Conservation (phyloP, 2,888 invertebrate genomes). For the Cosmorhoe ocellata region DNA sequence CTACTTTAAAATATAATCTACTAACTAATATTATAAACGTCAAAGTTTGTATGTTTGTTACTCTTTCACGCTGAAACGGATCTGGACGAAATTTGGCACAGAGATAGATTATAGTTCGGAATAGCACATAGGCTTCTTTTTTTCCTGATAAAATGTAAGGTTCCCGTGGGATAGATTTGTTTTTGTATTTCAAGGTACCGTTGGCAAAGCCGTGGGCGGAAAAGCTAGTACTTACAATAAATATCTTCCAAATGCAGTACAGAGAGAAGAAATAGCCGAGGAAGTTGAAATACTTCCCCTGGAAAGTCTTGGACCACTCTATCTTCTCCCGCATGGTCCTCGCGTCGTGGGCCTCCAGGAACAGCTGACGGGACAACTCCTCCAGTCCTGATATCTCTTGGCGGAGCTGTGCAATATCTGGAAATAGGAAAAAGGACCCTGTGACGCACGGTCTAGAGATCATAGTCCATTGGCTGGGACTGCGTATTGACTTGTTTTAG, state of each 20-base stretch:
- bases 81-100: no score
- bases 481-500: constrained; percentile 97
- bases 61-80: no score
- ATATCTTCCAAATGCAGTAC: constrained; percentile 99
- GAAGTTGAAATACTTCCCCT: constrained; percentile 99
- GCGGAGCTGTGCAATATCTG: constrained; percentile 90
- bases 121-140: no score
- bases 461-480: constrained; percentile 97
- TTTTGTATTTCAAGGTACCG: no score
- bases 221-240: constrained; percentile 90
- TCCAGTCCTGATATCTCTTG: constrained; percentile 94
- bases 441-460: constrained; percentile 98
- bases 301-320: constrained; percentile 97
- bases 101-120: no score
- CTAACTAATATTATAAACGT: no score
- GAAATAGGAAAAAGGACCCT: constrained; percentile 88
- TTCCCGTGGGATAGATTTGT: no score
- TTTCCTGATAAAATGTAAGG: no score
- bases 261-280: constrained; percentile 99
- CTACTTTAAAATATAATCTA: no score
- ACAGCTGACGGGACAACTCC: constrained; percentile 95
- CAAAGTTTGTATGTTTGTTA: no score
- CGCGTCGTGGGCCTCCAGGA: constrained; percentile 97
- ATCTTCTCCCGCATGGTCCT: constrained; percentile 95
- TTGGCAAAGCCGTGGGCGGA: no score